Evolutionary conservation across 2,113 vertebrate genomes (phyloP), one percentile per base, ranked within the genome.

Genomic region (Nycticorax nycticorax): DNA sequence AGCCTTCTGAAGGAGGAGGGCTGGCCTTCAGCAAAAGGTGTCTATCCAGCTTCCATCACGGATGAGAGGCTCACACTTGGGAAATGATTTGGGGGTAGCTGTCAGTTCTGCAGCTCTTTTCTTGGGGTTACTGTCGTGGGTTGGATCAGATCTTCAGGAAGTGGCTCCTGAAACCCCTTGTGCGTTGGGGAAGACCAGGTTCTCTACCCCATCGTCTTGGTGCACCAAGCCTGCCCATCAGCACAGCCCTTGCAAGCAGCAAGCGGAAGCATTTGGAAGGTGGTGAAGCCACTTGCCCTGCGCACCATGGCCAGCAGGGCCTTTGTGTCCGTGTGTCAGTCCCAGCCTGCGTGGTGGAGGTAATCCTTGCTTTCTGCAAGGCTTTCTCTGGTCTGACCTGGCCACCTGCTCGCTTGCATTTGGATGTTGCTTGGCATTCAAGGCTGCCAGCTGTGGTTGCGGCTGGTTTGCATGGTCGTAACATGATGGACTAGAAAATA

Each of bases 221-320:
- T 5, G 3, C 24, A 4, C 10, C 4, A 10, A 3, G 20, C 20
- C 32, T 82, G 60, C 55, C 5, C 0, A 39, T n/a, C 60, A 4
- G 12, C 59, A 7, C 19, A 8, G 41, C 28, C 21, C 55, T 50
- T 27, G 27, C 39, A 47, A 62, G 74, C 60, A 67, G 32, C 30
- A 45, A 32, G 24, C 7, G 57, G 33, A 69, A 47, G 45, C 47
- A 20, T 37, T 37, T 28, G 53, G 41, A 39, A 74, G 55, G 7
- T 0, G 1, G 3, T 10, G 64, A 71, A 78, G 47, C 33, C 19
- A 1, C 28, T 28, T 17, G 48, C 19, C 41, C 14, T 37, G 45
- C 0, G 1, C 19, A 22, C 17, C 3, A 1, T 28, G 52, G 22
- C n/a, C 8, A 1, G 3, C 12, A 33, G 18, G 15, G 9, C 3